Evolutionary conservation across 1,140 invertebrate species (phyloP).

Genomic region (Cecropterus lyciades): DNA sequence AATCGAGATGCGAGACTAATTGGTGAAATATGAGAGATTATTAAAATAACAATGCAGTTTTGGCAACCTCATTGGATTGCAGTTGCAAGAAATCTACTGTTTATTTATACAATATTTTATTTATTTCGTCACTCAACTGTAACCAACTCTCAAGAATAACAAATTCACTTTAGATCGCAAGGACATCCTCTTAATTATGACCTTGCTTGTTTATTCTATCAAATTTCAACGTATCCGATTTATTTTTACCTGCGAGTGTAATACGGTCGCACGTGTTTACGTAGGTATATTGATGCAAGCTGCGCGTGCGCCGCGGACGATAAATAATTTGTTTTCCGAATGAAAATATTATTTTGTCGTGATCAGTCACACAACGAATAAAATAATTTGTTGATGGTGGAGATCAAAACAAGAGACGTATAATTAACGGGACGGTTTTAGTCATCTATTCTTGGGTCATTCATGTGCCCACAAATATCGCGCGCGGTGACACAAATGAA

Average conservation of each 20-base stretch:
- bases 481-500: constrained; percentile 48
- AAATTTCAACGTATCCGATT: constrained; percentile 33
- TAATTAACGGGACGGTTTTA: constrained; percentile 61
- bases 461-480: constrained; percentile 53
- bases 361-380: constrained; percentile 44
- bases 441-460: constrained; percentile 59
- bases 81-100: background rate
- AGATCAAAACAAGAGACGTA: constrained; percentile 53
- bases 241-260: constrained; percentile 36
- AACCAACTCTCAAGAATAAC: constrained; percentile 18
- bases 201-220: constrained; percentile 36
- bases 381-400: constrained; percentile 49
- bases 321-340: constrained; percentile 25
- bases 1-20: background rate
- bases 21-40: background rate
- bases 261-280: constrained; percentile 20
- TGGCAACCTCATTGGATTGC: background rate
- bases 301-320: constrained; percentile 18
- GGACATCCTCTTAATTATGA: constrained; percentile 33
- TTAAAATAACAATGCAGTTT: constrained; percentile 5
- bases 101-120: constrained; percentile 6
- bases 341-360: constrained; percentile 47
- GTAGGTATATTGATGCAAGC: constrained; percentile 28
- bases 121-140: constrained; percentile 9
- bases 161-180: constrained; percentile 18